Evolutionary conservation across 2,113 vertebrate species (phyloP).

Genomic region (Podocnemis expansa): DNA sequence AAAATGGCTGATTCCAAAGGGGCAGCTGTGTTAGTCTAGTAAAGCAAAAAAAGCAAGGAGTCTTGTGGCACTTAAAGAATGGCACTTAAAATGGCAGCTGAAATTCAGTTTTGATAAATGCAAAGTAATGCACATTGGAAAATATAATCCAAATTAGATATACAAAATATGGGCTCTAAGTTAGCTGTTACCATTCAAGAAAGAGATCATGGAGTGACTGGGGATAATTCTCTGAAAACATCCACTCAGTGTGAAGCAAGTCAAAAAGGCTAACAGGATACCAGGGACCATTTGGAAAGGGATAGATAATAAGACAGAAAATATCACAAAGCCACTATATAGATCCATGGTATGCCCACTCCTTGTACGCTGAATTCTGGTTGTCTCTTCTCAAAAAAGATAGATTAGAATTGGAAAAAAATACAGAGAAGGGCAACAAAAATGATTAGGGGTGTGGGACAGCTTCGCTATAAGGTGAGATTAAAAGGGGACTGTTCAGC

Average conservation of each 20-base stretch:
- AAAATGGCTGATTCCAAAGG: no score
- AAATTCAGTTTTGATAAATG: neutral
- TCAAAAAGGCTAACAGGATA: neutral
- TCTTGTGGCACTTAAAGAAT: no score
- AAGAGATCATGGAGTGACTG: neutral
- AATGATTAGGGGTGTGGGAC: neutral
- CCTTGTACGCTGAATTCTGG: neutral
- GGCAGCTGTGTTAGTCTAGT: no score
- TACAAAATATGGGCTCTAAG: neutral
- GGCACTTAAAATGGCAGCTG: no score
- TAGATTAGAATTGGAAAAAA: neutral
- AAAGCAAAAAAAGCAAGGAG: no score
- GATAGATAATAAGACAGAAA: neutral
- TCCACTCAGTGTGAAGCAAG: neutral
- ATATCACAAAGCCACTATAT: neutral
- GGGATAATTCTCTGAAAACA: neutral
- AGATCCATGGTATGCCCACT: neutral
- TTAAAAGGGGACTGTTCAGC: neutral
- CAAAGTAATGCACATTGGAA: neutral
- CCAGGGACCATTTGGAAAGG: neutral
- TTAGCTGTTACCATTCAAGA: neutral
- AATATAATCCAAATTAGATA: neutral
- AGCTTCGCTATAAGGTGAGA: neutral
- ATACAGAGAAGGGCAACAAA: neutral
- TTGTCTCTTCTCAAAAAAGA: neutral